These are phyloP conservation scores for Podocnemis expansa DNA, from an alignment of 2,113 vertebrate species.

Conservation along the genomic window DNA sequence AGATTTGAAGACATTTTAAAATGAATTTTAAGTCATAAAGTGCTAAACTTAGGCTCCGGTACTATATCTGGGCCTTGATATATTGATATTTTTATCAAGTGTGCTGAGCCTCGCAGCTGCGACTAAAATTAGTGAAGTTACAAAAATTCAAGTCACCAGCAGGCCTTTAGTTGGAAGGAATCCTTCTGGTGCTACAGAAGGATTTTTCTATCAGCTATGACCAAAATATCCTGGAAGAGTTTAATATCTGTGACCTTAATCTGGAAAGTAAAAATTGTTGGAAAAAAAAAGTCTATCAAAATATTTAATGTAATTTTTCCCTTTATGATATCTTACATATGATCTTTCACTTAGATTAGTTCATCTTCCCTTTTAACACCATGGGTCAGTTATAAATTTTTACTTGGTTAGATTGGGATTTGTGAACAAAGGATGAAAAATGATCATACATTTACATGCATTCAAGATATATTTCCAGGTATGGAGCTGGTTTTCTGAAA, in stretches of 20 bases:
- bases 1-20: not conserved
- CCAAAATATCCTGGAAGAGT: not conserved
- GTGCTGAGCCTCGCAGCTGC: not conserved
- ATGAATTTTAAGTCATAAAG: not conserved
- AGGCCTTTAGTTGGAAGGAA: not conserved
- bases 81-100: not conserved
- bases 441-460: not conserved
- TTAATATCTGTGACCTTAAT: not conserved
- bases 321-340: not conserved
- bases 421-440: not conserved
- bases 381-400: not conserved
- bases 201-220: not conserved
- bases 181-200: not conserved
- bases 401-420: not conserved
- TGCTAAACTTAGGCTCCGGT: not conserved
- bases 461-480: not conserved
- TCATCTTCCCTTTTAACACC: not conserved
- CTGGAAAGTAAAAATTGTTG: not conserved
- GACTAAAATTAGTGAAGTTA: not conserved
- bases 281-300: constrained; percentile 28
- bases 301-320: not conserved
- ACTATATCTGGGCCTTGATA: not conserved
- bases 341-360: not conserved
- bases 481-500: not conserved
- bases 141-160: not conserved